Evolutionary conservation across 1,140 invertebrate species (phyloP), one percentile per base, ranked within the genome.

Genomic region (Aphis gossypii): DNA sequence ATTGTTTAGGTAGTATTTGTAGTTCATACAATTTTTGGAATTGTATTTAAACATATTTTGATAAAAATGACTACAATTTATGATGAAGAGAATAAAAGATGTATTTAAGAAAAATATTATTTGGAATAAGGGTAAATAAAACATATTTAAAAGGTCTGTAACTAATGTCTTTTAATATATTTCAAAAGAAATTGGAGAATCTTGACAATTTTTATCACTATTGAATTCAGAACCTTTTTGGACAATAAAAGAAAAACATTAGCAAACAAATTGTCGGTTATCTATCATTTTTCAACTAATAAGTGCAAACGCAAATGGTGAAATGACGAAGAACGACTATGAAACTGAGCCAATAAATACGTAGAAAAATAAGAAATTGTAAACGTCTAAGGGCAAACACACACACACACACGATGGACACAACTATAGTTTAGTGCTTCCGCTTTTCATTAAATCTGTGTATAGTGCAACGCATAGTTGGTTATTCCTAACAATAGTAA

Each of bases 111-210:
- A 30, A 68, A 30, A 14, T 4, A 30, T 68, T 30, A 30, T 68
- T 68, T 68, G 25, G 60, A 9, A 68, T 68, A 23, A 25, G 38
- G 20, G 82, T 38, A 38, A 83, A 83, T 83, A 94, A 94, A 94
- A 94, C 11, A 93, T 48, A 82, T 60, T 89, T 84, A 25, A 90
- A 48, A 89, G 35, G 82, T 83, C 14, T 83, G 30, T 25, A 14
- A 56, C 90, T 44, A 89, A 93, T 44, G 25, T 30, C 35, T n/a
- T n/a, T 4, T 21, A 25, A 54, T 1, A 54, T 30, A n/a, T 87
- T 0, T 48, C 41, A 14, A 87, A 30, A 44, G 44, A 87, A 87
- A 87, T 46, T 87, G 25, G 41, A 83, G 20, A 21, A 38, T 25
- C 18, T 38, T 21, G 5, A 23, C 20, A 41, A 38, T 83, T 83